Base-by-base conservation (phyloP, 2,113 vertebrate genomes). In the Vireo altiloquus region DNA sequence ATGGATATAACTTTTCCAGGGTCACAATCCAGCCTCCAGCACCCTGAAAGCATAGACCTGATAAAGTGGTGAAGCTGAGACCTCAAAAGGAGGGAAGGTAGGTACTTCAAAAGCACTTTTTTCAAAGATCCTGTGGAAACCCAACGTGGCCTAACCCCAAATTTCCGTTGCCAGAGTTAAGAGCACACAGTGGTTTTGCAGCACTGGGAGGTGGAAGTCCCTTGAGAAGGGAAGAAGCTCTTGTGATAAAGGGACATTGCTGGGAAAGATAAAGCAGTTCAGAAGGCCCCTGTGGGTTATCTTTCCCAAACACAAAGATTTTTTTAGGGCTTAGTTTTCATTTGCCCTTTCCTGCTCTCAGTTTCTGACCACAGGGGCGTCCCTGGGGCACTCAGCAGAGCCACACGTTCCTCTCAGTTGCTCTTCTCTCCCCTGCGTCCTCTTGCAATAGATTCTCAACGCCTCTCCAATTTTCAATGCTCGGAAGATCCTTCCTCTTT, bases 101-200 rank as follows among this genome's bases (percentile, higher is more conserved):
- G 6, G 24, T 47, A 27, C 59, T 83, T 74, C 33, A 54, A 87
- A 92, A 93, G 82, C 82, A 71, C 60, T 91, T 91, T 50, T 89
- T 46, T 50, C 21, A 76, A 35, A 74, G 63, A 37, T 59, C 61
- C 35, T 65, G 44, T 2, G 0, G 44, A 54, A 90, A 27, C 35
- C 28, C 79, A 37, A 10, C 0, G 0, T 42, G 54, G 40, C 35
- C 37, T 61, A 54, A 70, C 11, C 42, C 47, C 82, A 78, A 80
- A 66, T 15, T 85, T 68, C 56, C 13, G 0, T 17, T 2, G 3
- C 49, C 66, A 40, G 78, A 66, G n/a, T 57, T 93, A 90, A 94
- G 82, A 94, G 82, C 94, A 96, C 85, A 68, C 40, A 47, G 87
- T n/a, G 95, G 91, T 82, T 92, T 95, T 65, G 93, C 94, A 92